A percentile compares a stretch with the other conserved stretches of the same genome.
Evolutionary conservation across 2,113 vertebrate species (phyloP).

Genomic region (Colistium nudipinnis): DNA sequence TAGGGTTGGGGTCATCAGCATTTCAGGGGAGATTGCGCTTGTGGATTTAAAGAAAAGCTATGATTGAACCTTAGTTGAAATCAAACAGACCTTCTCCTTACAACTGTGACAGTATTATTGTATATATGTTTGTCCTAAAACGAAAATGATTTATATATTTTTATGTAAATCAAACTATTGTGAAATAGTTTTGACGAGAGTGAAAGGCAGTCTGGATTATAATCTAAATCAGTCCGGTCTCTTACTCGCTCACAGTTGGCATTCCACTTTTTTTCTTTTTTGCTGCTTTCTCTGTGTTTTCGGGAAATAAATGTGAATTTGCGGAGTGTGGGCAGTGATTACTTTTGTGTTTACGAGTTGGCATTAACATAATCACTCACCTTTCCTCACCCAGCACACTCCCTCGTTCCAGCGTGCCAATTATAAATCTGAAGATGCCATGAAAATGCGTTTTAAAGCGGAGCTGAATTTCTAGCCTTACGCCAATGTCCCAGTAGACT

Average conservation of each 20-base stretch:
- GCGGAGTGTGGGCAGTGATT: slow-evolving; percentile 35
- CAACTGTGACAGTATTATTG: no score
- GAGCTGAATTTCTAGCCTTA: slow-evolving; percentile 20
- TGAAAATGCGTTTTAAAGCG: slow-evolving; percentile 29
- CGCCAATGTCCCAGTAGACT: background rate
- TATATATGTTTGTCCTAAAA: no score
- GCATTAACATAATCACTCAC: slow-evolving; percentile 37
- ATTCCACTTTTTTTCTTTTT: background rate
- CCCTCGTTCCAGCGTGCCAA: slow-evolving; percentile 7
- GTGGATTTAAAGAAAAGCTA: no score
- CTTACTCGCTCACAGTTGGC: background rate
- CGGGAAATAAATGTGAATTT: slow-evolving; percentile 18
- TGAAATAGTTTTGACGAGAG: background rate
- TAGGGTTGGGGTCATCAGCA: no score
- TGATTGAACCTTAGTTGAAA: no score
- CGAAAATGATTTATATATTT: no score
- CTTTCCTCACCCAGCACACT: slow-evolving; percentile 3
- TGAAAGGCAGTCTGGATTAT: background rate
- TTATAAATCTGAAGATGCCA: slow-evolving; percentile 38
- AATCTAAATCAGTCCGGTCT: slow-evolving; percentile 17
- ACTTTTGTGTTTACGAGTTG: slow-evolving; percentile 35
- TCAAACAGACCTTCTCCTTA: no score
- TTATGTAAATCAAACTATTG: no score
- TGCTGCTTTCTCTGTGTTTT: slow-evolving; percentile 16
- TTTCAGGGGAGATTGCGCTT: no score